Base-by-base conservation (phyloP, 2,113 vertebrate genomes). In the Cryptoleucopteryx plumbea region DNA sequence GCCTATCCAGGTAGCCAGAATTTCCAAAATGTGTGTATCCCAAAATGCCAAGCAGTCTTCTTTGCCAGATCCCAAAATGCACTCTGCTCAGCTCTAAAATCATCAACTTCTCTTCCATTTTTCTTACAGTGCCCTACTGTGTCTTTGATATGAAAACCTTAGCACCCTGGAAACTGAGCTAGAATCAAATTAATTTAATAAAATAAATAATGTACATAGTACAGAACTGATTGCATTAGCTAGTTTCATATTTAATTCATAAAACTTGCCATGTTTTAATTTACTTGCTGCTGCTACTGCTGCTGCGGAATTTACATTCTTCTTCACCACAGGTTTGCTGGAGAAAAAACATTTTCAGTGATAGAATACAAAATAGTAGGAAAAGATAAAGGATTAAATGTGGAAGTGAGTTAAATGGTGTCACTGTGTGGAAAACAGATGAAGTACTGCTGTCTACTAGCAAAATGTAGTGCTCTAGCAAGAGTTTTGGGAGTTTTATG, bases 201-300 rank as follows among this genome's bases (percentile, higher is more conserved):
- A 96, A 96, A 94, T 94, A 94, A 96, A 97, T 93, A 91, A 95
- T 82, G 71, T 85, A 90, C 88, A 62, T 53, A 95, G 53, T 50
- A 91, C 70, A 81, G 84, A 93, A 90, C 61, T 87, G 93, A 96
- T 95, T 94, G 53, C 72, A 89, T 94, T 97, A 96, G 32, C 58
- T 45, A 62, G 38, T 89, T 95, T 94, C 93, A 97, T 96, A 95
- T 95, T 94, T 96, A 95, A 94, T 95, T 96, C 91, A 96, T 97
- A 94, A 77, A 95, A 91, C n/a, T 53, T 72, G 40, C 26, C 47
- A 47, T 88, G 58, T 93, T 95, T 97, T 94, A 97, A 95, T 97
- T 95, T 95, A 77, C 45, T 94, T 91, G 71, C 81, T 87, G 86
- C 88, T 91, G 74, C 92, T 87, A 47, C 40, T 93, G 78, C 80